Evolutionary conservation across 2,113 vertebrate genomes (phyloP), one percentile per base, ranked within the genome.

Genomic region (Aleadryas rufinucha): DNA sequence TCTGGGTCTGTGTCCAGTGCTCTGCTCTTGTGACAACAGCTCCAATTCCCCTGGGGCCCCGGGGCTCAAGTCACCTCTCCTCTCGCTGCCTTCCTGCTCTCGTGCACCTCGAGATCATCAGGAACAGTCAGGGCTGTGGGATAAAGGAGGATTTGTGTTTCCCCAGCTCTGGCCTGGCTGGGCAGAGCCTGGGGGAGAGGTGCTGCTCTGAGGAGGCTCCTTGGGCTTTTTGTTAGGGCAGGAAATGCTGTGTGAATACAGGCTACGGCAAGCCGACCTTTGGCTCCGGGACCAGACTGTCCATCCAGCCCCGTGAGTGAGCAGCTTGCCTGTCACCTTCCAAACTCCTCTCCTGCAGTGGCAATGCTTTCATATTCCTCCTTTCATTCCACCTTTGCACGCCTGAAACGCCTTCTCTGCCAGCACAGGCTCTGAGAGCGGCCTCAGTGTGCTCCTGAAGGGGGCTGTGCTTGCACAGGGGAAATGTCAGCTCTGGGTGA

Each of bases 321-420:
- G 39, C 70, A n/a, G 30, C 70, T 42, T 47, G 6, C 28, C 50
- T 24, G 21, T 5, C 28, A 19, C 17, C 30, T 24, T 31, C 13
- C 28, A 22, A 19, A 21, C 5, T 8, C 9, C 16, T 41, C 10
- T 44, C 16, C 49, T n/a, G 57, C 35, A 10, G 10, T 26, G 7
- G 23, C 1, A 4, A 13, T 44, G 19, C 2, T 37, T 44, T 31
- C 14, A 3, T 7, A 16, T 23, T 23, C 2, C 5, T 28, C 23
- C 5, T 56, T 20, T n/a, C 9, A 1, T 30, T 28, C 37, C 20
- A 2, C 6, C 24, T 22, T 18, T 23, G 10, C 45, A 27, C 11
- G 6, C 11, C 30, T 27, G 30, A 33, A 42, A 52, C 9, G 13
- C 21, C 26, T 60, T 27, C 45, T 74, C 9, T 35, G 7, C 30